These are phyloP conservation scores for Lepus timidus DNA, from an alignment of 2,113 vertebrate species.

Conservation along the genomic window DNA sequence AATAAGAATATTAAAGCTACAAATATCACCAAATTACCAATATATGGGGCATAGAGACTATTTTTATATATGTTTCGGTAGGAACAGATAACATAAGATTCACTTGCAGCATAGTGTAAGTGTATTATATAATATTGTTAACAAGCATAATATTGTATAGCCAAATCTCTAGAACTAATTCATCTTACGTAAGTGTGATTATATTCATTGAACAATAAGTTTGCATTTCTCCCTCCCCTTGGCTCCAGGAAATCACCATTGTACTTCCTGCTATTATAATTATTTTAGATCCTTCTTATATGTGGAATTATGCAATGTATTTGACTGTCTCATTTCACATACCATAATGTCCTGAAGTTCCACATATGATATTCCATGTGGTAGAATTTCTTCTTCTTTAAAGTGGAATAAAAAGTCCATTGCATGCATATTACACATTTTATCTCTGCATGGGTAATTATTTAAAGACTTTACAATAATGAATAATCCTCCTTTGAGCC, in stretches of 20 bases:
- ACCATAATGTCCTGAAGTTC: background rate
- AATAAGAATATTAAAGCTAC: too few relatives aligned
- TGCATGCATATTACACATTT: background rate
- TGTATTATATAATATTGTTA: background rate
- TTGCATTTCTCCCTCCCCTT: background rate
- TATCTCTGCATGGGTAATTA: background rate
- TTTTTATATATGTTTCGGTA: too few relatives aligned
- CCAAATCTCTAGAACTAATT: background rate
- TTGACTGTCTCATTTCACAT: background rate
- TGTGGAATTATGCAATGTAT: background rate
- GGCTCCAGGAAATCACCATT: background rate
- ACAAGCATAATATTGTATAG: background rate
- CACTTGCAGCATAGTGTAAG: background rate
- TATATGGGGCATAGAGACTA: background rate
- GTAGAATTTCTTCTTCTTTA: background rate
- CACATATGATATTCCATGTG: too few relatives aligned
- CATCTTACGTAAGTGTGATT: too few relatives aligned
- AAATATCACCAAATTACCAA: background rate
- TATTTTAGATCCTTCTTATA: background rate
- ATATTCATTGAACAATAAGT: background rate
- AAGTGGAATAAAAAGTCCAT: background rate
- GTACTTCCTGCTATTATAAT: background rate
- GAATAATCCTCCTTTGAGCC: background rate
- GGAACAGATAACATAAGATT: background rate
- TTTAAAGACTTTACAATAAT: background rate